Evolutionary conservation across 2,113 vertebrate genomes (phyloP), one percentile per base, ranked within the genome.

Genomic region (Chaetodon trifascialis): DNA sequence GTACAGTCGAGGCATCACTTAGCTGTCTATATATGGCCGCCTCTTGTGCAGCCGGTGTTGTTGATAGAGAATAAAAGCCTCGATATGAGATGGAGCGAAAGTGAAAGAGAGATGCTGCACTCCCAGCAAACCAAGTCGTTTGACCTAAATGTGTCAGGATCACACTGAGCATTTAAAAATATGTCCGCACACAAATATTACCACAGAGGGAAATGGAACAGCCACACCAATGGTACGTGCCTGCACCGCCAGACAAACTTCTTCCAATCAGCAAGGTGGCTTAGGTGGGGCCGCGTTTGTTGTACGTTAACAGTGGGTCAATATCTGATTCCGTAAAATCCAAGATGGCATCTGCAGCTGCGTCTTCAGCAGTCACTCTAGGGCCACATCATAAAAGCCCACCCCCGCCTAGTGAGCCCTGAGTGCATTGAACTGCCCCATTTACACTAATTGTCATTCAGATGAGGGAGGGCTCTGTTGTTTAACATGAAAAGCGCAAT

Each of bases 361-460:
- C 16, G 34, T 63, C 71, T 47, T 65, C 62, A 55, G 58, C 25
- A 59, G 73, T 69, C 47, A 19, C 40, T 59, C 55, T 36, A 11
- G 23, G 56, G 52, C 47, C 70, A 21, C 67, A 59, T 59, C 71
- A 60, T 63, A 40, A 83, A 81, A 80, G 12, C 77, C 73, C 62
- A 52, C 59, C 60, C 70, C 82, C 79, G 1, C 55, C 76, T 17
- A 23, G 68, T 36, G 30, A 71, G 52, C 38, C 65, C 72, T 46
- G 40, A 0, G 7, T 46, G 77, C 51, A 58, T 56, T 46, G 9
- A 75, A 58, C 58, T 73, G 90, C 78, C 78, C 76, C 86, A 93
- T 93, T 94, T 93, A 91, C 92, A 94, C 81, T 59, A 21, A 92
- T 93, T 95, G 87, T 94, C 77, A 95, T 95, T 94, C 84, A 92